Base-by-base conservation (phyloP, 1,140 invertebrate species). In the Chrysopa pallens region DNA sequence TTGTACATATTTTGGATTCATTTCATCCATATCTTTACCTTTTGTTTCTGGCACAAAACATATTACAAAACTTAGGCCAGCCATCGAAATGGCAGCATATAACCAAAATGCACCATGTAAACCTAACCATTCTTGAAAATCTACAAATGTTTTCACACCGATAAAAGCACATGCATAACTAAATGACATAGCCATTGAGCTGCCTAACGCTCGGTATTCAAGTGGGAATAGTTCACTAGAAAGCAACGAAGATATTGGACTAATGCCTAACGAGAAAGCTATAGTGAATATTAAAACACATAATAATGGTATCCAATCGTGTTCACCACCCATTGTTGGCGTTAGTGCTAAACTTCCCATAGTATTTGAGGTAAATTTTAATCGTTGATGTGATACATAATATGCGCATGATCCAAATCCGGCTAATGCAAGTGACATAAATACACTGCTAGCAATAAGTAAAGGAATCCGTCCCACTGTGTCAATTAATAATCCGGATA, bases 1-100 rank as follows among this genome's bases (percentile, higher is more conserved):
- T 51, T 73, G 69, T 0, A 72, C 70, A 51, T 74, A 75, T 37
- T 74, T 72, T 8, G 76, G 72, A 53, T 81, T 75, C 74, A 92
- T 88, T 62, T 92, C 87, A 53, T 91, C 85, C 43, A 93, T 71
- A 51, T 80, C 80, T 39, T 77, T 74, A 0, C 87, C 87, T 59
- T 87, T 89, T 1, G 89, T 93, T 60, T 94, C 90, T 1, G 88
- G 89, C 4, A 94, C 82, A 52, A 82, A 84, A 43, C 83, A 73
- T 1, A 83, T 77, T 6, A 91, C 75, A 57, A 92, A 85, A 42
- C 88, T 72, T 1, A 90, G 65, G 15, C 87, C 87, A 45, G 82
- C 69, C 1, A 88, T 72, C 0, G 85, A 80, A 47, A 92, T 73
- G 2, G 74, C 82, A 2, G 86, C 78, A 56, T 91, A 94, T 46